Percentiles rank a stretch among this genome's conserved stretches.
Evolutionary conservation across 2,797 vertebrate species (phyloP).

Genomic region (Otolemur crassicaudatus): DNA sequence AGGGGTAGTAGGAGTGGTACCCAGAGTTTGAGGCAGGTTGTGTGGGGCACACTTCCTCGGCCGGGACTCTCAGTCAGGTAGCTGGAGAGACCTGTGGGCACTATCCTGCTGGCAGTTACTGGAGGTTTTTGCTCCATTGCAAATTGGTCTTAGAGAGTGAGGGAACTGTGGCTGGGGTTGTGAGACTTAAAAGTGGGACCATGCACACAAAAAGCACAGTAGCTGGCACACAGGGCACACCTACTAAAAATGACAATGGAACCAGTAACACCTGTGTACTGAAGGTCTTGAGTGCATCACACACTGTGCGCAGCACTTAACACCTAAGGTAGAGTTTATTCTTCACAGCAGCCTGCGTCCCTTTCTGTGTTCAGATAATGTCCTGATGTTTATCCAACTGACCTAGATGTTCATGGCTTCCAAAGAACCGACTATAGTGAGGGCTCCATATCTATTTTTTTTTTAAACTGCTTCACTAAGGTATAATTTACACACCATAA

Average conservation of each 20-base stretch:
- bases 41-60: background rate
- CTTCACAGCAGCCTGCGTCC: background rate
- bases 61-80: background rate
- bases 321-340: background rate
- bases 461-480: background rate
- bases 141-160: accelerated
- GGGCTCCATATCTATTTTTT: background rate
- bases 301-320: background rate
- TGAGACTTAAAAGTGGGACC: background rate
- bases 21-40: background rate
- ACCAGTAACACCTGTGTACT: background rate
- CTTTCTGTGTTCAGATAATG: background rate
- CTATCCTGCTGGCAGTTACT: background rate
- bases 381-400: background rate
- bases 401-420: background rate
- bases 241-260: too few relatives aligned
- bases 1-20: background rate
- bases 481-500: background rate
- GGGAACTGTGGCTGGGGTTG: background rate
- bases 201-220: background rate
- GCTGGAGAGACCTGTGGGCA: background rate
- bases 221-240: background rate
- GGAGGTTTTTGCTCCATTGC: background rate
- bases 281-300: background rate
- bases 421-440: background rate